A percentile compares a stretch with the other conserved stretches of the same genome.
Conservation (phyloP, 2,113 vertebrate species). For the Sigmodon hispidus region DNA sequence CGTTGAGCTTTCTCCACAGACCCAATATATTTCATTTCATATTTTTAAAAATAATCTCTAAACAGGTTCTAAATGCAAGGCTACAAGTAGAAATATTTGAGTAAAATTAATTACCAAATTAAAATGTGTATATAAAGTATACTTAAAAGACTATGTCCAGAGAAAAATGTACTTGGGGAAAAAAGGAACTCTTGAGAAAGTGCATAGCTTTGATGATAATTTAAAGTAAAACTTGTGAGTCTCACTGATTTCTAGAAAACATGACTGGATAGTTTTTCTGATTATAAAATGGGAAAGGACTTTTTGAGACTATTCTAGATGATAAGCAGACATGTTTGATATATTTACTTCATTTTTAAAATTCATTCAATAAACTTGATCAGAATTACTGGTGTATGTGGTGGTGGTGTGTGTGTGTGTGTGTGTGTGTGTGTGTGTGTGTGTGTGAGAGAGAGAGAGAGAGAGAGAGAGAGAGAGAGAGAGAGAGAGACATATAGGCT, state of each 20-base stretch:
- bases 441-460: no score
- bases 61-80: background rate
- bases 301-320: background rate
- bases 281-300: background rate
- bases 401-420: no score
- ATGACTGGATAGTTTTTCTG: background rate
- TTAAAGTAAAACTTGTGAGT: background rate
- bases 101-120: background rate
- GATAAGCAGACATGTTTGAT: background rate
- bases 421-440: no score
- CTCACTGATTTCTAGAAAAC: background rate
- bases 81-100: background rate
- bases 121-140: background rate
- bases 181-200: background rate
- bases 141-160: background rate
- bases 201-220: background rate
- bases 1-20: background rate
- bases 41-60: background rate
- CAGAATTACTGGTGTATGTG: background rate
- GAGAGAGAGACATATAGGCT: background rate
- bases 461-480: no score
- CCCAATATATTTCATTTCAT: background rate
- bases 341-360: background rate
- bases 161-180: background rate
- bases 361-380: conserved; percentile 3